phyloP scores from a whole-genome alignment of 2,888 invertebrate genomes.

The Hermaeophaga mercurialis region DNA sequence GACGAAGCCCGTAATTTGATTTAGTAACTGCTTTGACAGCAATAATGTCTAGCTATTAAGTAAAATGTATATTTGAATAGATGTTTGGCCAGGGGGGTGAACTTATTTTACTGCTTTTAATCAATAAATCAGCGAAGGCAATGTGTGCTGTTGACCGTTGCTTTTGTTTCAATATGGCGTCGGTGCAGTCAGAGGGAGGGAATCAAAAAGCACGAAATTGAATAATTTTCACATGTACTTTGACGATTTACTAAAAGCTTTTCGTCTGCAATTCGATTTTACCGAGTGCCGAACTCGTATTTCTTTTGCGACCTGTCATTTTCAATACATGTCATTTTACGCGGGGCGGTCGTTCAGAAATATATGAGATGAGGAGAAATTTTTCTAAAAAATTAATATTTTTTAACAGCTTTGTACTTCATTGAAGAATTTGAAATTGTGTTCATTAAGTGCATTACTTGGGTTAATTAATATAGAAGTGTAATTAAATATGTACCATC shows the following conservation, averaged over 20 bases:
- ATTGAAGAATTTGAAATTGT: too few relatives aligned
- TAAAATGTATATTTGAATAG: slow-evolving; percentile 49
- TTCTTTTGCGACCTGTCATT: slow-evolving; percentile 23
- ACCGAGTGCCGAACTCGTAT: slow-evolving; percentile 3
- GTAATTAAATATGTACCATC: too few relatives aligned
- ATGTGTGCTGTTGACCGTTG: slow-evolving; percentile 45
- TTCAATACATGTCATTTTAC: slow-evolving; percentile 1
- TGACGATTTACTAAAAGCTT: slow-evolving; percentile 25
- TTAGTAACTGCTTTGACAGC: slow-evolving; percentile 46
- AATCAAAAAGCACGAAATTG: slow-evolving; percentile 36
- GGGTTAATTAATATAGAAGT: too few relatives aligned
- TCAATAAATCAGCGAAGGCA: slow-evolving; percentile 50
- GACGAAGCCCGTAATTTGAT: slow-evolving; percentile 34
- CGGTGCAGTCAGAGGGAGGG: slow-evolving; percentile 12
- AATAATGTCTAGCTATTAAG: slow-evolving; percentile 51
- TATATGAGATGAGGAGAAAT: too few relatives aligned
- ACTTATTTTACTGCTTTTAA: slow-evolving; percentile 39
- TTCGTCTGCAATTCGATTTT: slow-evolving; percentile 18
- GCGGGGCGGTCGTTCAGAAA: too few relatives aligned
- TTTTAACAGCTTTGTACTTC: too few relatives aligned
- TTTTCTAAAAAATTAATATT: too few relatives aligned
- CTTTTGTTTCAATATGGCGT: slow-evolving; percentile 40
- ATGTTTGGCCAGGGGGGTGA: slow-evolving; percentile 38
- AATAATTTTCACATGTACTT: slow-evolving; percentile 41
- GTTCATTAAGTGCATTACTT: too few relatives aligned